Evolutionary conservation across 2,888 invertebrate species (phyloP), one percentile per base, ranked within the genome.

Genomic region (Phrixothrix hirtus): DNA sequence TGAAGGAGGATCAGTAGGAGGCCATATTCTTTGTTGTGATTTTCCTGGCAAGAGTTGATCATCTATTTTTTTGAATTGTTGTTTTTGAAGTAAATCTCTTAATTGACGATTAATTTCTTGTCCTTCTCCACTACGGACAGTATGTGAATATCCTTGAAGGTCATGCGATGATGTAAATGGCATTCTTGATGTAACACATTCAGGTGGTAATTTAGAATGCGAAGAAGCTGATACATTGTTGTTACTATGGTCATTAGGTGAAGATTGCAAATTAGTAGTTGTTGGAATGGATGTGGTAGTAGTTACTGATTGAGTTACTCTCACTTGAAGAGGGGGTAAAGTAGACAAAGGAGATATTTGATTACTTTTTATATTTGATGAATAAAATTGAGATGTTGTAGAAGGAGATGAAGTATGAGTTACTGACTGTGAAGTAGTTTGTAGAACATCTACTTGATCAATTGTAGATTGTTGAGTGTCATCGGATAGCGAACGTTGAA

Each of bases 71-170:
- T 83, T 83, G 54, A 78, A 80, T 41, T 77, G 83, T 65, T 89
- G 89, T 38, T 89, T 78, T 70, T 92, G 91, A 45, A 93, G 78
- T 57, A 93, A 75, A 70, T 92, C 92, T 16, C 92, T 77, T 32
- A 93, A 78, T 67, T 94, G 93, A 2, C 88, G 79, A 67, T 88
- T 88, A 67, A 86, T 79, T 64, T 83, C 82, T 31, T 78, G 81
- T 45, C 77, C 79, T 38, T 77, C 77, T 35, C 62, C 59, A 36
- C 66, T 64, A 52, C 55, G 58, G 6, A 54, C 41, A 10, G 51
- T 49, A 44, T 57, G 61, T 5, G 60, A 55, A 39, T 65, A 67
- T 32, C 49, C 59, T 66, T 72, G 62, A 27, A 63, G 57, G 44
- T 46, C 34, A 34, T 61, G 55, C 38, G 62, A 57, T 27, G 46